phyloP scores from a whole-genome alignment of 2,113 vertebrate species.

The Cynocephalus volans region DNA sequence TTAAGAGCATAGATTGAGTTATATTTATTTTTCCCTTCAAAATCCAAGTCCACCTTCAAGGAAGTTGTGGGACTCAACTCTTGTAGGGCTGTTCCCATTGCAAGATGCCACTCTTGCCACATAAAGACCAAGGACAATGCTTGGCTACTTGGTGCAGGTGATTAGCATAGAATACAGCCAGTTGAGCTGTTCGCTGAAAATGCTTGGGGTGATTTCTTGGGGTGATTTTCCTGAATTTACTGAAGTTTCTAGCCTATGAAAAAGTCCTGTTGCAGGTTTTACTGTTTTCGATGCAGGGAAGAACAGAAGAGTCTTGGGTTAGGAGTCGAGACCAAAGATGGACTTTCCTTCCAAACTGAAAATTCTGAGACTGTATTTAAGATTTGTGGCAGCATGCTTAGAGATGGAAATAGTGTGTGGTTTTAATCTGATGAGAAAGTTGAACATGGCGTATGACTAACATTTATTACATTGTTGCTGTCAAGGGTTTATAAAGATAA shows the following conservation, averaged over 20 bases:
- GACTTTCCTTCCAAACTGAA: neutral
- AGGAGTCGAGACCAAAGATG: neutral
- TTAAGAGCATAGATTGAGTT: neutral
- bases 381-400: neutral
- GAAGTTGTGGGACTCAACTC: neutral
- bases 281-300: neutral
- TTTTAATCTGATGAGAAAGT: slow-evolving; percentile 19
- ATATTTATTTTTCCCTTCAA: neutral
- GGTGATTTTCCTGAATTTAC: neutral
- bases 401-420: neutral
- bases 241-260: neutral
- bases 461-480: neutral
- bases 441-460: neutral
- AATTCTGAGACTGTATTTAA: neutral
- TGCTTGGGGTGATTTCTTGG: neutral
- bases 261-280: neutral
- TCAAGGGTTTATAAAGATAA: neutral
- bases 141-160: neutral
- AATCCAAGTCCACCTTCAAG: neutral
- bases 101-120: neutral
- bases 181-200: neutral
- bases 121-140: neutral
- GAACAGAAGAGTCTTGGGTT: neutral
- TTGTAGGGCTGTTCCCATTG: neutral
- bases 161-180: neutral